These are phyloP conservation scores for Sarcophaga carnaria DNA, from an alignment of 2,888 invertebrate genomes.

Conservation along the genomic window DNA sequence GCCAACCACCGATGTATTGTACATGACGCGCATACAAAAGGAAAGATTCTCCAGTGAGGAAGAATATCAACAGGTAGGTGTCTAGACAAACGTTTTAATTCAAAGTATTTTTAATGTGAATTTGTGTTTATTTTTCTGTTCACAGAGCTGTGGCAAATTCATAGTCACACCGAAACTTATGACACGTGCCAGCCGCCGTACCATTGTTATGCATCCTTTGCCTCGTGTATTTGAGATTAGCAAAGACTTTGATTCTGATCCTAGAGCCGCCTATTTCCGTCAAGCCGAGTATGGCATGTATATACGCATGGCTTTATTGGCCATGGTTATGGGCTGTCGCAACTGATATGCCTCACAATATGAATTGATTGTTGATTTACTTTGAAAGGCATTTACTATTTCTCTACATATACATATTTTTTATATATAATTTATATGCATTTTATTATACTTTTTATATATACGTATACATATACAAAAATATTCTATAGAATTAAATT, in stretches of 20 bases:
- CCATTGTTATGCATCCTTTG: conserved; percentile 98
- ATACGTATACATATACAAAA: conserved; percentile 45
- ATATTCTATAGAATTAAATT: conserved; percentile 40
- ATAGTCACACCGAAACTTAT: conserved; percentile 97
- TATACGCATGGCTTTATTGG: conserved; percentile 97
- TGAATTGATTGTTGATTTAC: conserved; percentile 19
- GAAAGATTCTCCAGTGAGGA: conserved; percentile 93
- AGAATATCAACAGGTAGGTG: conserved; percentile 91
- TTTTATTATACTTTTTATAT: conserved; percentile 43
- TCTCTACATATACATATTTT: conserved; percentile 46
- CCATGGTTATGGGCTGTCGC: conserved; percentile 90
- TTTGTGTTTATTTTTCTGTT: conserved; percentile 72
- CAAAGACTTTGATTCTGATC: conserved; percentile 96
- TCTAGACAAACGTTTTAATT: neutral
- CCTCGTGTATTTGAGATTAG: conserved; percentile 98
- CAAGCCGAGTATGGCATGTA: conserved; percentile 99
- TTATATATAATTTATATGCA: conserved; percentile 48
- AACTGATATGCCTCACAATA: conserved; percentile 62
- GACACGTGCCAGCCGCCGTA: conserved; percentile 95
- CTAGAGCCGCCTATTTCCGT: conserved; percentile 98
- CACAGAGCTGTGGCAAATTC: conserved; percentile 91
- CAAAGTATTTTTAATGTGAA: neutral
- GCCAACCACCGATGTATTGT: conserved; percentile 97
- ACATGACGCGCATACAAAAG: conserved; percentile 98
- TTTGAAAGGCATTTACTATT: conserved; percentile 39